Evolutionary conservation across 2,797 vertebrate genomes (phyloP), one percentile per base, ranked within the genome.

Genomic region (Poecilia picta): DNA sequence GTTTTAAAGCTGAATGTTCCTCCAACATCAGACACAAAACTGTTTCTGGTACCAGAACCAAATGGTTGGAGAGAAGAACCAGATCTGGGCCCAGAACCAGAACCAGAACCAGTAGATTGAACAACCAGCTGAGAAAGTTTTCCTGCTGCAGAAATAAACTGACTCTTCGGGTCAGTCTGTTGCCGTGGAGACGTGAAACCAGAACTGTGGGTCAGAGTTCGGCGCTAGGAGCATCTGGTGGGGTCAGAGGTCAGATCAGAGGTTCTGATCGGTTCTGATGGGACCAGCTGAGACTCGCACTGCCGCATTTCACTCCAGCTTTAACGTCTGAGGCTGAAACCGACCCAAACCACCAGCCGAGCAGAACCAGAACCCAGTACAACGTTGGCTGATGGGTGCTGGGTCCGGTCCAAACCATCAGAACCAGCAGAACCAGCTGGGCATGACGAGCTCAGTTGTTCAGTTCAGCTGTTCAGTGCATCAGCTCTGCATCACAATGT

Each of bases 331-430:
- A 28, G 43, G 43, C 59, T 4, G 25, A 77, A 85, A 90, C 88
- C 75, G 91, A 87, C 87, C 83, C 75, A 85, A 89, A 87, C 88
- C 85, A 91, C 87, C 80, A 89, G 62, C 82, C 76, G 46, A 47
- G 15, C 46, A 47, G 46, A 47, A 47, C 46, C 46, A 47, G 46
- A 47, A 47, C 15, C 5, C 0, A 16, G 46, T 47, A 18, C 18
- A 47, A 47, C 5, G 15, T 18, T 47, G 46, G 64, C 71, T 78
- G 88, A 91, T 83, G 78, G 55, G 75, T 66, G 53, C 81, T 81
- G 88, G 89, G 1, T 59, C 11, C 3, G 5, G 86, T 88, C 85
- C 71, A 72, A 31, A 59, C 49, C 6, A 23, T 73, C 23, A 70
- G 23, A 53, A 78, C 75, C 80, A 78, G 75, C 81, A 82, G 77